Evolutionary conservation across 1,140 invertebrate species (phyloP).

Genomic region (Temnothorax nylanderi): DNA sequence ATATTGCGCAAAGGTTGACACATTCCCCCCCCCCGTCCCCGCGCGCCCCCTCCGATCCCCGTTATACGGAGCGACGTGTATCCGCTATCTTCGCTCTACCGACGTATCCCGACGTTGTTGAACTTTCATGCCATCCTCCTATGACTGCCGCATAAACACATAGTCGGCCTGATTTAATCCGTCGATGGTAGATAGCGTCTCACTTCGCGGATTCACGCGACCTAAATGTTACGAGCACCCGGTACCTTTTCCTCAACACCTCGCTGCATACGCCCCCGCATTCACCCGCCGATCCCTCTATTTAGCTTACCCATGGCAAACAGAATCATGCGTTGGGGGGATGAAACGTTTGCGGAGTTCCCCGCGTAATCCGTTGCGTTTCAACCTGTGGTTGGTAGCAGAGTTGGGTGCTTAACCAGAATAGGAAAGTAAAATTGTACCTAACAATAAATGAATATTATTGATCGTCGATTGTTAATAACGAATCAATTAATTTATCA

Average conservation of each 20-base stretch:
- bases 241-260: conserved; percentile 14
- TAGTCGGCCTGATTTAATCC: conserved; percentile 66
- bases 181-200: conserved; percentile 71
- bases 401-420: not conserved
- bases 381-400: not conserved
- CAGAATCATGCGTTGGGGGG: not conserved
- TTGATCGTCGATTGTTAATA: not conserved
- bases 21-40: conserved; percentile 16
- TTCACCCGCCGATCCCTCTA: not conserved
- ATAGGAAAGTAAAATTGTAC: not conserved
- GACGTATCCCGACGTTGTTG: conserved; percentile 64
- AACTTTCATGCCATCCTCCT: conserved; percentile 64
- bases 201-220: conserved; percentile 34
- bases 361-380: conserved; percentile 1
- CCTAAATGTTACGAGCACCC: conserved; percentile 25
- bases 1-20: conserved; percentile 73
- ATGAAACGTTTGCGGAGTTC: conserved; percentile 27
- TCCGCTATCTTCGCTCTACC: conserved; percentile 47
- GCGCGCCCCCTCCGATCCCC: not conserved
- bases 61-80: not conserved
- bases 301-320: conserved; percentile 34
- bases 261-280: not conserved
- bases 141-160: conserved; percentile 60
- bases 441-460: not conserved
- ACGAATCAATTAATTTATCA: not conserved